phyloP scores from a whole-genome alignment of 1,140 invertebrate species.

The Adelges cooleyi region DNA sequence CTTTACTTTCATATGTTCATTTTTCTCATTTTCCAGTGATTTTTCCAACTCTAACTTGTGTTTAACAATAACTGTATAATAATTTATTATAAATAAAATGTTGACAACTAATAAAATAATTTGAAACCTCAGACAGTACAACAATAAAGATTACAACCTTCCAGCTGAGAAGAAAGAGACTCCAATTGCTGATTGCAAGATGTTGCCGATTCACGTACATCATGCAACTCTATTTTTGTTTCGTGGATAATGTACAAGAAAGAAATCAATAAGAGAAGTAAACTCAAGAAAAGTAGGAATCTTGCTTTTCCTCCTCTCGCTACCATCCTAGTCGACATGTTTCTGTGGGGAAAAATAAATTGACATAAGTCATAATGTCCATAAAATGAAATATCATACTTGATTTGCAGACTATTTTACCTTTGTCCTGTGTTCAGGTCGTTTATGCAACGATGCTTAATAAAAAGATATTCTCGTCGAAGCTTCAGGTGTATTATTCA shows the following conservation, averaged over 20 bases:
- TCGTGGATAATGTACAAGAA: constrained; percentile 34
- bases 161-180: constrained; percentile 35
- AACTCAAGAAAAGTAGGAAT: constrained; percentile 33
- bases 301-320: constrained; percentile 32
- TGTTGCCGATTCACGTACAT: constrained; percentile 31
- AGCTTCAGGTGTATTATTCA: too few species aligned
- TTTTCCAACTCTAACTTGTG: constrained; percentile 44
- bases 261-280: constrained; percentile 31
- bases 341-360: neutral
- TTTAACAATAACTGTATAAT: constrained; percentile 41
- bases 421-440: too few species aligned
- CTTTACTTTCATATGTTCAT: constrained; percentile 40
- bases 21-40: constrained; percentile 43
- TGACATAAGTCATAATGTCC: too few species aligned
- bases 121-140: neutral
- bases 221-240: constrained; percentile 34
- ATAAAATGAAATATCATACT: too few species aligned
- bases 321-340: constrained; percentile 31
- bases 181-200: constrained; percentile 36
- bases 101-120: neutral
- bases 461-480: too few species aligned
- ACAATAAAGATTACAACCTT: constrained; percentile 31
- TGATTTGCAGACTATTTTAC: too few species aligned
- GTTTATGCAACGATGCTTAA: too few species aligned
- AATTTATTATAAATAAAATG: neutral